Conservation (phyloP, 2,113 vertebrate genomes). For the Scytalopus superciliaris region DNA sequence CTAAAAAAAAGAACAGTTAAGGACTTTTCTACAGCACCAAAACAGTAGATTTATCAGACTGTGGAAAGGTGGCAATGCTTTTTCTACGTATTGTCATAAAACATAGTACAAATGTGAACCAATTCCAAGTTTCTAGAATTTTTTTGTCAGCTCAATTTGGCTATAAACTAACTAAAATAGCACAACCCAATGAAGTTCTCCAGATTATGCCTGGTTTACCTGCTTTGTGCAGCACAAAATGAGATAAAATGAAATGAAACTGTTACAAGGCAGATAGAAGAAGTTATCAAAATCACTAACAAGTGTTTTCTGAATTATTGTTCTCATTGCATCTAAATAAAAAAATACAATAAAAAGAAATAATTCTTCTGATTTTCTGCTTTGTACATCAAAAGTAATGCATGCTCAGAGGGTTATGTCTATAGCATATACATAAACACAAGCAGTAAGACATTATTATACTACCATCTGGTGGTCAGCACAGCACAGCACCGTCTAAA, state of each 20-base stretch:
- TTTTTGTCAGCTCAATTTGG: not conserved
- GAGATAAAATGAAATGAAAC: not conserved
- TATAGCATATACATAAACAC: not conserved
- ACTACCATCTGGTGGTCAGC: conserved; percentile 53
- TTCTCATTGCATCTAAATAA: not conserved
- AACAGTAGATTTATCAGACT: not conserved
- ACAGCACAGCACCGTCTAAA: not conserved
- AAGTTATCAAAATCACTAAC: not conserved
- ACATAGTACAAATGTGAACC: not conserved
- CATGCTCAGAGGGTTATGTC: rapidly evolving
- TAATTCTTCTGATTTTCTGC: not conserved
- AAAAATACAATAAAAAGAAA: not conserved
- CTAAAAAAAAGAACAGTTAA: not conserved
- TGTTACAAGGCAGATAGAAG: not conserved
- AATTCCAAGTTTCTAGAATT: not conserved
- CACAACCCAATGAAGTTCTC: not conserved
- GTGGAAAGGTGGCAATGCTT: not conserved
- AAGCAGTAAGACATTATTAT: not conserved
- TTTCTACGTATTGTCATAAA: not conserved
- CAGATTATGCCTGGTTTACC: not conserved
- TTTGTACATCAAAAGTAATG: not conserved
- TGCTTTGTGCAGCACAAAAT: not conserved
- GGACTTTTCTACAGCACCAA: not conserved
- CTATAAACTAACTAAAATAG: not conserved
- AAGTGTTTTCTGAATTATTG: not conserved